Conservation (phyloP, 2,797 vertebrate genomes). For the Nannoperca australis region DNA sequence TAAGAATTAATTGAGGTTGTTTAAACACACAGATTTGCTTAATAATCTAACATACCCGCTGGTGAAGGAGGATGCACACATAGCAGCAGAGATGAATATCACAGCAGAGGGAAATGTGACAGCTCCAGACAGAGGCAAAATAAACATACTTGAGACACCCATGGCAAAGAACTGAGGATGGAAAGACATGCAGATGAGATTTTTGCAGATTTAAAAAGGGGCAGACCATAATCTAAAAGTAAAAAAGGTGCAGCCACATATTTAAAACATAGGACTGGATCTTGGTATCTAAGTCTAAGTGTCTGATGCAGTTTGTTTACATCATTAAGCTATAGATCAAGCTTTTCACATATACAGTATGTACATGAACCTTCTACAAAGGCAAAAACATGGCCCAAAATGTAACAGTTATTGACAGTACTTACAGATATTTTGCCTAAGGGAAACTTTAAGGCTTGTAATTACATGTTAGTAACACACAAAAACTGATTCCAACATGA, state of each 20-base stretch:
- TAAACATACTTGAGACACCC: slow-evolving; percentile 88
- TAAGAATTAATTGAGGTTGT: background rate
- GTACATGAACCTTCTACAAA: background rate
- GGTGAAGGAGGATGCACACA: slow-evolving; percentile 89
- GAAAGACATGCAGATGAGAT: background rate
- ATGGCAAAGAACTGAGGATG: slow-evolving; percentile 88
- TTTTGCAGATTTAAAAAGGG: background rate
- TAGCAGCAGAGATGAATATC: slow-evolving; percentile 82
- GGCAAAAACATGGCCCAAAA: too few species aligned
- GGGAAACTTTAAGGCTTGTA: slow-evolving; percentile 7
- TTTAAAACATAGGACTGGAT: background rate
- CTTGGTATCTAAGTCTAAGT: background rate
- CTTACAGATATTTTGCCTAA: background rate
- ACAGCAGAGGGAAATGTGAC: slow-evolving; percentile 86
- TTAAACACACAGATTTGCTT: background rate
- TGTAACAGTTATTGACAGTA: background rate
- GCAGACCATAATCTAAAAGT: background rate
- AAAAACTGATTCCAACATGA: slow-evolving; percentile 15
- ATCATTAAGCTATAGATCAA: background rate
- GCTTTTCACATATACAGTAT: background rate
- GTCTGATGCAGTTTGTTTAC: background rate
- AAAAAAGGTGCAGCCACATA: background rate
- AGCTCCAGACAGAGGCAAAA: slow-evolving; percentile 85
- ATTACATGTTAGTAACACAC: slow-evolving; percentile 31
- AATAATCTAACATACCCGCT: slow-evolving; percentile 81